Percentiles rank a stretch among this genome's conserved stretches.
Evolutionary conservation across 1,140 invertebrate genomes (phyloP).

Genomic region (Adoxophyes honmai): DNA sequence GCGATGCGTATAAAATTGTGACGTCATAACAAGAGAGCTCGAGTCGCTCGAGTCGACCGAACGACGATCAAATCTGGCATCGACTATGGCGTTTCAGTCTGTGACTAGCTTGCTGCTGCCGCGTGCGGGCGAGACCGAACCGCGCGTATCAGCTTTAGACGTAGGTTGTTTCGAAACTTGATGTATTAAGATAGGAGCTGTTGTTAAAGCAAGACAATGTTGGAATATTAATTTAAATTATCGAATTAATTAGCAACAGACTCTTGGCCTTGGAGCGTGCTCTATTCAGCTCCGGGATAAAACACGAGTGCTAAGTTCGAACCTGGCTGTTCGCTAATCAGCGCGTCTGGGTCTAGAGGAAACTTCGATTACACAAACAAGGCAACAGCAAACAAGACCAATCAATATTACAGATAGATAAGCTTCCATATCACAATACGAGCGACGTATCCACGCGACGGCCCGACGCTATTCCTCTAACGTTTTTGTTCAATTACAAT

Average conservation of each 20-base stretch:
- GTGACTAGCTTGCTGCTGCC: constrained; percentile 21
- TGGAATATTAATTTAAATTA: neutral
- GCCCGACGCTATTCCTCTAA: neutral
- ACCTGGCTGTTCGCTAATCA: neutral
- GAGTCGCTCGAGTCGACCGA: constrained; percentile 16
- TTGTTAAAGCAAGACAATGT: neutral
- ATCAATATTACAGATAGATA: constrained; percentile 11
- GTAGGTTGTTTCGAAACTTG: constrained; percentile 1
- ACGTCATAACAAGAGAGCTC: constrained; percentile 21
- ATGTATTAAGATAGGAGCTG: neutral
- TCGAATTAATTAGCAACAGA: too few relatives aligned
- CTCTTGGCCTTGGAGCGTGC: too few relatives aligned
- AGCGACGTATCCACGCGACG: neutral
- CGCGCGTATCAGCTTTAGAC: neutral
- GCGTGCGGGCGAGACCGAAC: neutral
- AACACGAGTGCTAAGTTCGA: neutral
- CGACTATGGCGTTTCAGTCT: constrained; percentile 23
- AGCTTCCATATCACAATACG: constrained; percentile 9
- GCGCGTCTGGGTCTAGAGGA: neutral
- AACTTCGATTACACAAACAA: constrained; percentile 5
- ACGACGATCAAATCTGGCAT: constrained; percentile 21
- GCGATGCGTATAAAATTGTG: constrained; percentile 18
- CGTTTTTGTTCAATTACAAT: constrained; percentile 11
- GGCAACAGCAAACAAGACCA: constrained; percentile 2
- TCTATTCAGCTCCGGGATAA: too few relatives aligned